Conservation (phyloP, 1,140 invertebrate genomes). For the Tachypleus tridentatus region DNA sequence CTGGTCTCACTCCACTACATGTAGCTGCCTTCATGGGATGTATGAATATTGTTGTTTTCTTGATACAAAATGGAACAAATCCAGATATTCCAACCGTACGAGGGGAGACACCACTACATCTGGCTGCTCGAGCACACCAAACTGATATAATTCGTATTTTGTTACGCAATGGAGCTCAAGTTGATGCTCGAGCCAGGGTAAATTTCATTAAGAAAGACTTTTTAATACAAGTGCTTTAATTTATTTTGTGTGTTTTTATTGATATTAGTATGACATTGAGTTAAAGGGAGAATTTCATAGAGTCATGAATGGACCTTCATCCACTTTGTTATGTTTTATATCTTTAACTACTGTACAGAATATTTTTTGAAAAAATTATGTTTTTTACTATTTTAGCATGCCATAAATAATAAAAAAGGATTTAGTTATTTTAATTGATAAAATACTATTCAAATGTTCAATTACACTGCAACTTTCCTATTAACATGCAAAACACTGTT, state of each 20-base stretch:
- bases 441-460: no score
- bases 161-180: conserved; percentile 88
- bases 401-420: no score
- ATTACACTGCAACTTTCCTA: no score
- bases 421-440: no score
- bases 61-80: conserved; percentile 90
- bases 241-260: background rate
- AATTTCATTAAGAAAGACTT: conserved; percentile 22
- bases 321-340: no score
- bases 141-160: conserved; percentile 96
- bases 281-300: no score
- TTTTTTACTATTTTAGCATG: no score
- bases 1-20: conserved; percentile 89
- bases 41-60: conserved; percentile 97
- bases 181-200: conserved; percentile 85
- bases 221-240: no score
- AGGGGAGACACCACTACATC: conserved; percentile 91
- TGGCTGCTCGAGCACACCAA: conserved; percentile 92
- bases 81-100: conserved; percentile 93
- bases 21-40: conserved; percentile 98
- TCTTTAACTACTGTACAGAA: no score
- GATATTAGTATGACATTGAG: background rate
- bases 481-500: no score
- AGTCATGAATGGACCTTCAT: no score
- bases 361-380: no score